Conservation (phyloP, 2,888 invertebrate species). For the Agriotes lineatus region DNA sequence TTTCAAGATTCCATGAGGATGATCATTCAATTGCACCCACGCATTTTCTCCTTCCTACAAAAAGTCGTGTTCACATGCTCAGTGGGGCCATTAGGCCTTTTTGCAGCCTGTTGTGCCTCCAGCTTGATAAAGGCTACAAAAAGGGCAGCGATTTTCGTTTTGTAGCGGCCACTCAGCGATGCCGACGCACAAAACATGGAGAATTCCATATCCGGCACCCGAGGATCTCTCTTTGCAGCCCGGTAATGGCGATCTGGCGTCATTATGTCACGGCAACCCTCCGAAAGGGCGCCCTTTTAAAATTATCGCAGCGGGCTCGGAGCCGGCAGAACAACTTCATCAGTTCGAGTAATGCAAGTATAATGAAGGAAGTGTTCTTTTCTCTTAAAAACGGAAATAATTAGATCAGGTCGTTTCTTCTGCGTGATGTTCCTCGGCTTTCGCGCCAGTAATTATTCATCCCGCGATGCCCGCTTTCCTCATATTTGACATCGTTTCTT, state of each 20-base stretch:
- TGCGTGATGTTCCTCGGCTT: neutral
- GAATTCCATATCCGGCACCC: slow-evolving; percentile 13
- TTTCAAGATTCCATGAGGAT: too few species aligned
- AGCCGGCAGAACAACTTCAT: neutral
- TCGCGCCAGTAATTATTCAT: slow-evolving; percentile 3
- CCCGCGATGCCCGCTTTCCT: neutral
- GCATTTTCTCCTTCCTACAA: too few species aligned
- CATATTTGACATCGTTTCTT: slow-evolving; percentile 13
- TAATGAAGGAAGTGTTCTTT: neutral
- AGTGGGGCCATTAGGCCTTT: too few species aligned
- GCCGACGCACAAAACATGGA: slow-evolving; percentile 5
- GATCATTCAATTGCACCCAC: too few species aligned
- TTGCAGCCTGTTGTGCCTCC: too few species aligned
- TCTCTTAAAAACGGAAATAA: neutral
- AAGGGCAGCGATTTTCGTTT: neutral
- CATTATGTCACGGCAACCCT: neutral
- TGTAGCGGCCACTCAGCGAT: neutral
- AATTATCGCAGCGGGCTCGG: too few species aligned
- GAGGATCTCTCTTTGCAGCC: neutral
- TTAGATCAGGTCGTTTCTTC: slow-evolving; percentile 10
- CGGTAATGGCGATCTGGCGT: slow-evolving; percentile 5
- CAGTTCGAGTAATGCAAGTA: neutral
- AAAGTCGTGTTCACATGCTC: too few species aligned
- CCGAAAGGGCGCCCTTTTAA: too few species aligned
- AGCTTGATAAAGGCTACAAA: neutral